These are phyloP conservation scores for Capra hircus DNA, from an alignment of 2,113 vertebrate genomes.

Conservation along the genomic window DNA sequence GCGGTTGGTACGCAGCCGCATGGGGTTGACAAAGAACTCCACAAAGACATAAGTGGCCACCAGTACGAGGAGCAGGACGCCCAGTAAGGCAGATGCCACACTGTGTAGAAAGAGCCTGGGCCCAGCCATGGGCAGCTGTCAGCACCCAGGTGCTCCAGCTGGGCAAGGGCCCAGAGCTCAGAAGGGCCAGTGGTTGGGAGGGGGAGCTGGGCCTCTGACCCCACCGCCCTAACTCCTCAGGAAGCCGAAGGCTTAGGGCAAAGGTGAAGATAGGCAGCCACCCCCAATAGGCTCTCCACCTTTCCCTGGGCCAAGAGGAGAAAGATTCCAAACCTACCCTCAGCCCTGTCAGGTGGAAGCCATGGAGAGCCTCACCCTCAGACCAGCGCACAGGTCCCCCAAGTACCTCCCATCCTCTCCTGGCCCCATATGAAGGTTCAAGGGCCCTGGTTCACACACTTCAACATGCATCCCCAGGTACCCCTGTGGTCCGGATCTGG, in stretches of 20 bases:
- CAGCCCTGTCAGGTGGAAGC: background rate
- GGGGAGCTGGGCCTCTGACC: background rate
- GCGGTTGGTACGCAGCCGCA: constrained; percentile 85
- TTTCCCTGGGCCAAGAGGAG: background rate
- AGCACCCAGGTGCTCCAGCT: constrained; percentile 34
- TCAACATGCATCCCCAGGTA: background rate
- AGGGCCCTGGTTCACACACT: background rate
- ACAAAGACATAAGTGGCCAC: constrained; percentile 90
- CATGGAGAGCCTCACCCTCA: background rate
- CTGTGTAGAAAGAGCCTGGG: constrained; percentile 91
- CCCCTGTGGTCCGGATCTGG: background rate
- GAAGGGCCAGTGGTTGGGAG: background rate
- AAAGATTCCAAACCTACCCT: background rate
- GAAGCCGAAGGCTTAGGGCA: background rate
- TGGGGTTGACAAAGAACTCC: constrained; percentile 91
- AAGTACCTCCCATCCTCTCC: too few species aligned
- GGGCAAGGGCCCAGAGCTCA: constrained; percentile 6
- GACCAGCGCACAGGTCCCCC: background rate
- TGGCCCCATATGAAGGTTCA: background rate
- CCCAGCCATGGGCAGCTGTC: constrained; percentile 47
- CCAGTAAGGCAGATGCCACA: constrained; percentile 91
- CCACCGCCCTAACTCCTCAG: background rate
- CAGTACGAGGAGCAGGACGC: constrained; percentile 87
- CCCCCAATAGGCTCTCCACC: background rate
- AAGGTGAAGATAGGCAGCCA: background rate